These are phyloP conservation scores for Drosophila nr. fundita DNA, from an alignment of 2,888 invertebrate species.

Conservation along the genomic window DNA sequence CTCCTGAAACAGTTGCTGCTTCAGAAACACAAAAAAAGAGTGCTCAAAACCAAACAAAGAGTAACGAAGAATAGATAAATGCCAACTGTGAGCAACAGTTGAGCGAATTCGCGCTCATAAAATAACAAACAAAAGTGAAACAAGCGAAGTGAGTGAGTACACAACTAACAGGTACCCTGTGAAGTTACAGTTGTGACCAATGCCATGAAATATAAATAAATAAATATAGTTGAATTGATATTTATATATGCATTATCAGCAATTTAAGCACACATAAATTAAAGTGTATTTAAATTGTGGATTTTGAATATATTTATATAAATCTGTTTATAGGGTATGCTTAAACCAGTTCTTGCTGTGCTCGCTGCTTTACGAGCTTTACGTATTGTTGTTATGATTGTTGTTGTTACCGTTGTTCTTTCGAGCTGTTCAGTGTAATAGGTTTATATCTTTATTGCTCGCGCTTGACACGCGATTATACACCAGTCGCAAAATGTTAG, in stretches of 20 bases:
- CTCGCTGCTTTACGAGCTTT: slow-evolving; percentile 36
- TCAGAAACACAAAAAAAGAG: slow-evolving; percentile 25
- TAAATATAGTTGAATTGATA: not conserved
- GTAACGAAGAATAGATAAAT: slow-evolving; percentile 55
- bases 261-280: not conserved
- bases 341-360: slow-evolving; percentile 36
- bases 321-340: slow-evolving; percentile 3
- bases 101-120: slow-evolving; percentile 41
- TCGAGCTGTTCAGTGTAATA: slow-evolving; percentile 48
- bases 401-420: slow-evolving; percentile 16
- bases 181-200: not conserved
- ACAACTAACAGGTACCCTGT: slow-evolving; percentile 2
- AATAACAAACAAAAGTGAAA: slow-evolving; percentile 22
- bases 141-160: not conserved
- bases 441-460: slow-evolving; percentile 70
- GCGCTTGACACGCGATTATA: slow-evolving; percentile 66
- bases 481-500: slow-evolving; percentile 50
- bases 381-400: slow-evolving; percentile 14
- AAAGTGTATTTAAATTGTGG: not conserved
- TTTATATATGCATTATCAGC: not conserved
- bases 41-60: slow-evolving; percentile 36
- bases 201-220: not conserved
- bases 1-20: not conserved
- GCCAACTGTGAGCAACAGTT: slow-evolving; percentile 58
- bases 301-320: not conserved